These are phyloP conservation scores for Pardosa pseudoannulata DNA, from an alignment of 2,888 invertebrate species.

Conservation along the genomic window DNA sequence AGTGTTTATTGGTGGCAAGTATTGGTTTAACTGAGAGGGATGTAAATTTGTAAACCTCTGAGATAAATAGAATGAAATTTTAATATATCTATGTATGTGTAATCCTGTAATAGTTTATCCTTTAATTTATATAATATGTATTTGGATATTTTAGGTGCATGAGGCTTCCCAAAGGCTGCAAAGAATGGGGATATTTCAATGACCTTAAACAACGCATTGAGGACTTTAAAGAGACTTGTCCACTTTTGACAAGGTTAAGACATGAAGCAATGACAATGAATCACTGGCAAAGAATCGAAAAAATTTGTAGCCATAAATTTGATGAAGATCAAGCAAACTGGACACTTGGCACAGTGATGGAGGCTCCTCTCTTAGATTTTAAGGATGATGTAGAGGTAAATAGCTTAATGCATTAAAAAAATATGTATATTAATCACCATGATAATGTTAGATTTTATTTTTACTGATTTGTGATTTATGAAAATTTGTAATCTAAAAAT, in stretches of 20 bases:
- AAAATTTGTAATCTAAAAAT: no score
- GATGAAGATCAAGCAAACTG: slow-evolving; percentile 89
- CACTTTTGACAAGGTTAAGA: slow-evolving; percentile 90
- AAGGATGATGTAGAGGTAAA: slow-evolving; percentile 92
- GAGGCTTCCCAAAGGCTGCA: slow-evolving; percentile 89
- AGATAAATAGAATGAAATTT: no score
- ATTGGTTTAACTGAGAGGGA: no score
- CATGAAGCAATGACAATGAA: slow-evolving; percentile 90
- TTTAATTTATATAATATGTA: no score
- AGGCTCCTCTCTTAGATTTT: slow-evolving; percentile 87
- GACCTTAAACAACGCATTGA: slow-evolving; percentile 92
- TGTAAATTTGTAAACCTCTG: no score
- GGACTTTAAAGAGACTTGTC: slow-evolving; percentile 92
- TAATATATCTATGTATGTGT: no score
- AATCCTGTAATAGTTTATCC: no score
- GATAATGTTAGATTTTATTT: no score
- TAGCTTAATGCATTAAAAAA: no score
- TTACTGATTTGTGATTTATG: no score
- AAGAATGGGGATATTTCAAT: slow-evolving; percentile 91
- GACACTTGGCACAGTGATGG: slow-evolving; percentile 87
- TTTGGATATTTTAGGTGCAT: slow-evolving; percentile 82
- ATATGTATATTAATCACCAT: no score
- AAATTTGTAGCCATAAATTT: slow-evolving; percentile 83
- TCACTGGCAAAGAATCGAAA: slow-evolving; percentile 85
- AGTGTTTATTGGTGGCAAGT: no score